A percentile compares a stretch with the other conserved stretches of the same genome.
phyloP scores from a whole-genome alignment of 2,888 invertebrate genomes.

The Cryptosula pallasiana region DNA sequence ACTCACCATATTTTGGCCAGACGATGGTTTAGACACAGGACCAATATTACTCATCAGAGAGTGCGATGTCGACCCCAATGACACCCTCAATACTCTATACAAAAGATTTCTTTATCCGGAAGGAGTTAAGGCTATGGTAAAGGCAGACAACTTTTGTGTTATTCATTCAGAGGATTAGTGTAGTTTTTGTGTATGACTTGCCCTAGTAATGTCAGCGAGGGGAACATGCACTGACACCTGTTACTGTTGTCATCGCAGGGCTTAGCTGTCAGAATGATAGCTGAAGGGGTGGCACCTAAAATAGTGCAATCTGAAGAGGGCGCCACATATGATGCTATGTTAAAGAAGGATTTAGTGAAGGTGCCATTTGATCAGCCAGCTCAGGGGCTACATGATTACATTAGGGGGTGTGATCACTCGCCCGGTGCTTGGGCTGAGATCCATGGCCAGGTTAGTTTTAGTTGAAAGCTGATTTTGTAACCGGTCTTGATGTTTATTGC shows the following conservation, averaged over 20 bases:
- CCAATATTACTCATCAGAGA: constrained; percentile 81
- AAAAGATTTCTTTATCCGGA: constrained; percentile 80
- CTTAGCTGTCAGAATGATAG: constrained; percentile 81
- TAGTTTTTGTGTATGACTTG: too few species aligned
- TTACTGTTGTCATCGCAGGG: constrained; percentile 39
- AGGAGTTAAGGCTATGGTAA: constrained; percentile 63
- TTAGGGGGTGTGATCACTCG: constrained; percentile 86
- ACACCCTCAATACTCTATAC: constrained; percentile 86
- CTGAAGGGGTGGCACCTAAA: constrained; percentile 72
- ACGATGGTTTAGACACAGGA: constrained; percentile 93
- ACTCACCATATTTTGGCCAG: constrained; percentile 92
- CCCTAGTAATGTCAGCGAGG: too few species aligned
- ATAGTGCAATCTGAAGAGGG: constrained; percentile 76
- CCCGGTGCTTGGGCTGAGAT: constrained; percentile 78
- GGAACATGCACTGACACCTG: not conserved
- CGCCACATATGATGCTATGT: constrained; percentile 85
- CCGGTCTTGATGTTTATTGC: too few species aligned
- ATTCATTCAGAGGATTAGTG: too few species aligned
- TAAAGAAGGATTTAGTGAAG: constrained; percentile 80
- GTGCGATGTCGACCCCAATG: constrained; percentile 73
- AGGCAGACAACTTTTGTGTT: too few species aligned
- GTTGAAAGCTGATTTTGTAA: too few species aligned
- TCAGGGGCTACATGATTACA: constrained; percentile 79
- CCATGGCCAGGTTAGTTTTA: constrained; percentile 56
- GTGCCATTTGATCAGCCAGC: constrained; percentile 59